Evolutionary conservation across 2,888 invertebrate species (phyloP).

Genomic region (Noctua janthina): DNA sequence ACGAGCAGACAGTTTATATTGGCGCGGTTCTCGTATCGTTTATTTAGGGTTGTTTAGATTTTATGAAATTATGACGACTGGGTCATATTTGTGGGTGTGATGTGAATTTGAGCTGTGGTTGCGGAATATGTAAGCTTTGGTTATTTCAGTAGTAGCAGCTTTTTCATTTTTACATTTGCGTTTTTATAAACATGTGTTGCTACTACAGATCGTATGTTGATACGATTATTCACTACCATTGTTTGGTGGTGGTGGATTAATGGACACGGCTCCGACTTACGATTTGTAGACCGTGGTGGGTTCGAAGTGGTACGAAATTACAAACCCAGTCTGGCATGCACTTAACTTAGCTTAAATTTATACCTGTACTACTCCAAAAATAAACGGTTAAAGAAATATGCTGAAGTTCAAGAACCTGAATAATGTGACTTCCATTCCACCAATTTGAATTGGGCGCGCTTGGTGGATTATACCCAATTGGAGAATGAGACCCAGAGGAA

Average conservation of each 20-base stretch:
- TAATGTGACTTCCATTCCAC: neutral
- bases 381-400: neutral
- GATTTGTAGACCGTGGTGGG: neutral
- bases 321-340: neutral
- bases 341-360: neutral
- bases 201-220: neutral
- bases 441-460: neutral
- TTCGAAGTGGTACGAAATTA: neutral
- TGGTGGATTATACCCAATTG: neutral
- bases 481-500: neutral
- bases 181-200: neutral
- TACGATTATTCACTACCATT: neutral
- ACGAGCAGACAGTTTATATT: slow-evolving; percentile 54
- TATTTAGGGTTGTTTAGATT: slow-evolving; percentile 48
- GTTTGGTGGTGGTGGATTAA: neutral
- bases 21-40: slow-evolving; percentile 34
- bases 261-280: neutral
- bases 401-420: neutral
- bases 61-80: slow-evolving; percentile 35
- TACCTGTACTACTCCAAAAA: neutral
- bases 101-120: slow-evolving; percentile 34
- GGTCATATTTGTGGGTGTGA: slow-evolving; percentile 31
- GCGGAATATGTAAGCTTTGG: slow-evolving; percentile 32
- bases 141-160: slow-evolving; percentile 21
- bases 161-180: neutral